A percentile compares a stretch with the other conserved stretches of the same genome.
Evolutionary conservation across 2,797 vertebrate genomes (phyloP).

Genomic region (Lemur catta): DNA sequence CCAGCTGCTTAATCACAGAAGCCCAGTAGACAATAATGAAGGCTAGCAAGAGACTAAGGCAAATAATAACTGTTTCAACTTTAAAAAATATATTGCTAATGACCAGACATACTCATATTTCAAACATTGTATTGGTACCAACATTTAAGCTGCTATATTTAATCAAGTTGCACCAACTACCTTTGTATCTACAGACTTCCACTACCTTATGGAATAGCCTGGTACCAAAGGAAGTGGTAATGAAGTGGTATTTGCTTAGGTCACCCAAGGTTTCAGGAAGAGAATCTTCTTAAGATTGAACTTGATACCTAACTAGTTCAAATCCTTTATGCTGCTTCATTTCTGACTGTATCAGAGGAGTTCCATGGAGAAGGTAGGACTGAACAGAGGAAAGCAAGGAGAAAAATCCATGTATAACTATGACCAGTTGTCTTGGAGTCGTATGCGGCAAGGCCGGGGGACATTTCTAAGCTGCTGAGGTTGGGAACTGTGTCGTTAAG

Average conservation of each 20-base stretch:
- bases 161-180: background rate
- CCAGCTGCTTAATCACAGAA: background rate
- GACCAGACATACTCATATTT: background rate
- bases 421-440: background rate
- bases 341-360: background rate
- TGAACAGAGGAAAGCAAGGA: background rate
- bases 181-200: background rate
- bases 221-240: background rate
- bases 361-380: background rate
- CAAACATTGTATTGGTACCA: background rate
- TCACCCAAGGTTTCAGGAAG: background rate
- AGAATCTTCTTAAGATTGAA: background rate
- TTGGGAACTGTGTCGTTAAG: background rate
- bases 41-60: background rate
- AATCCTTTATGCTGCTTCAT: background rate
- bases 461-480: background rate
- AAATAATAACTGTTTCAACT: background rate
- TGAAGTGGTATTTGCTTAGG: background rate
- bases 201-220: background rate
- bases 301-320: background rate
- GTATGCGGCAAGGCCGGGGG: no score
- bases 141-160: background rate
- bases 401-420: background rate
- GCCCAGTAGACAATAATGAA: background rate
- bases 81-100: background rate